Conservation (phyloP, 2,113 vertebrate genomes). For the Silurus meridionalis region DNA sequence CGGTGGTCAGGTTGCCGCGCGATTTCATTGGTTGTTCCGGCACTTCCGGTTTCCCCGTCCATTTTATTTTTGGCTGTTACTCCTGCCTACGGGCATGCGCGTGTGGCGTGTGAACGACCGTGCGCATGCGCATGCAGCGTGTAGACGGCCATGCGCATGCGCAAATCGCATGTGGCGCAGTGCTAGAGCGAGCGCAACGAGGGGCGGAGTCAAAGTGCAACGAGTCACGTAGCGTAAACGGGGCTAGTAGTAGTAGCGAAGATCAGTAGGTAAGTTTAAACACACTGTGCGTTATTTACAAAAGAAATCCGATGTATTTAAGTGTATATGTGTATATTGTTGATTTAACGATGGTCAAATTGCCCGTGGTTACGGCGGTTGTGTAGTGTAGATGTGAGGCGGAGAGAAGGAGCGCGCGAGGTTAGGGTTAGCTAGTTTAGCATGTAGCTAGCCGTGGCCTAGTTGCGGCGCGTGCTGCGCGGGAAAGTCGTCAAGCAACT, state of each 20-base stretch:
- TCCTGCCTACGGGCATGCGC: not conserved
- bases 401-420: not conserved
- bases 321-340: not conserved
- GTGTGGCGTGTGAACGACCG: not conserved
- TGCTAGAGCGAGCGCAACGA: constrained; percentile 73
- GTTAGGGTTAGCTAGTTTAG: not conserved
- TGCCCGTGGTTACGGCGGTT: fast-evolving
- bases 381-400: not conserved
- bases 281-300: not conserved
- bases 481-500: constrained; percentile 16
- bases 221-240: constrained; percentile 66
- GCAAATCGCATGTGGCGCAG: constrained; percentile 90
- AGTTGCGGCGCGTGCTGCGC: constrained; percentile 44
- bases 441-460: constrained; percentile 41
- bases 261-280: constrained; percentile 66
- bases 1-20: constrained; percentile 57
- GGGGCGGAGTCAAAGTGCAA: constrained; percentile 77
- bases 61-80: not conserved
- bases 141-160: constrained; percentile 66
- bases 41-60: not conserved
- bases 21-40: constrained; percentile 58
- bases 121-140: constrained; percentile 85
- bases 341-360: too few relatives aligned
- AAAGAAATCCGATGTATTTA: too few relatives aligned
- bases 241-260: constrained; percentile 56